Evolutionary conservation across 2,888 invertebrate genomes (phyloP), one percentile per base, ranked within the genome.

Genomic region (Agrochola macilenta): DNA sequence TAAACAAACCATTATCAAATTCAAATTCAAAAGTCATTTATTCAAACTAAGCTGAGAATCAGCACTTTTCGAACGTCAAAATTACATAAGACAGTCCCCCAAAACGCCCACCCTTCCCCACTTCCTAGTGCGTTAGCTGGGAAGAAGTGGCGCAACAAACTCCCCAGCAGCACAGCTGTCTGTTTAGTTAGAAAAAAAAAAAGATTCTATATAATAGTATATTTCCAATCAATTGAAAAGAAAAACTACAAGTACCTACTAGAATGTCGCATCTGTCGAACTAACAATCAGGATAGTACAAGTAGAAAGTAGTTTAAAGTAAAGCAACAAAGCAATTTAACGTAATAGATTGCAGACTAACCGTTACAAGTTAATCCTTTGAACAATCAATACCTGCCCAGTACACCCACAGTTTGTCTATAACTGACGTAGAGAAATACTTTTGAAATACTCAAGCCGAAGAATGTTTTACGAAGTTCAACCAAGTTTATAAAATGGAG

Each of bases 391-490:
- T 86, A 78, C 61, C 72, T 74, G 84, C 58, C 46, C 17, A 46
- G 74, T 54, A 72, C 58, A 78, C 64, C 58, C 43, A 60, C 60
- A 65, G 69, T 78, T 74, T 83, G 65, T 86, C 79, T 83, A 72
- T 63, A 78, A 70, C 84, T 69, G 78, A 70, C 74, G 74, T 35
- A 54, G 74, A 83, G 87, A 79, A 84, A 84, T 79, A 84, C 87
- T 84, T 87, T 35, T 73, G 65, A 84, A 86, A 84, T 87, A 71
- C 79, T 76, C 69, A 78, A 87, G 87, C 64, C 80, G 58, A 84
- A 87, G 87, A 84, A 84, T 87, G 72, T 87, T 84, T 79, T 64
- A 78, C 63, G 54, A 79, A 87, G 81, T 84, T 84, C 73, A 76
- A 61, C 70, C 70, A 79, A 87, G 71, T 84, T 84, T 87, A 76